Evolutionary conservation across 2,113 vertebrate genomes (phyloP).

Genomic region (Pangasianodon gigas): DNA sequence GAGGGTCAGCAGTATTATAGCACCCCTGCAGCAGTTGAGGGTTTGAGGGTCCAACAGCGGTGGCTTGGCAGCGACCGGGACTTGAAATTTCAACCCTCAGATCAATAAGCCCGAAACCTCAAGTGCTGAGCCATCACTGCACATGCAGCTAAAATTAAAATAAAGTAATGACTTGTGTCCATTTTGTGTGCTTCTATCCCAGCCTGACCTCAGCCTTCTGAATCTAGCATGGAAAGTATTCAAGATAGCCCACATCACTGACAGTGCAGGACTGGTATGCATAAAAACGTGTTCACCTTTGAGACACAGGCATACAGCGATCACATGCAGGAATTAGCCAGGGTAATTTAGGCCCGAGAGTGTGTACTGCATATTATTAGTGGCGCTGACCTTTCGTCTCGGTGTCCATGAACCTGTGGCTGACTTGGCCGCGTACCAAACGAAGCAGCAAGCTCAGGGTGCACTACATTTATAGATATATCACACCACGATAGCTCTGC

Average conservation of each 20-base stretch:
- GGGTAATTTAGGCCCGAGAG: not conserved
- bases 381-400: slow-evolving; percentile 28
- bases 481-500: not conserved
- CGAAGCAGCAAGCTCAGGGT: not conserved
- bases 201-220: slow-evolving; percentile 16
- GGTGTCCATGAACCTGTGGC: not conserved
- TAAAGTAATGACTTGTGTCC: slow-evolving; percentile 17
- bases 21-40: not conserved
- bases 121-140: slow-evolving; percentile 14
- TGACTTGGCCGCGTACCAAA: slow-evolving; percentile 28
- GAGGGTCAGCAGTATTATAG: not conserved
- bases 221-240: slow-evolving; percentile 12
- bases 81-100: slow-evolving; percentile 16
- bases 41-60: slow-evolving; percentile 1
- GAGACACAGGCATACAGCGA: not conserved
- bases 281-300: not conserved
- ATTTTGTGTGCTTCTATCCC: not conserved
- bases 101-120: slow-evolving; percentile 29
- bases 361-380: slow-evolving; percentile 25
- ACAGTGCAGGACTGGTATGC: not conserved
- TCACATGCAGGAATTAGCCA: slow-evolving; percentile 5
- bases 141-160: slow-evolving; percentile 22
- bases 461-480: slow-evolving; percentile 25
- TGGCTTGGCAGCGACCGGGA: not conserved
- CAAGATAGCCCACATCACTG: not conserved